Base-by-base conservation (phyloP, 2,797 vertebrate genomes). In the Enteromius afrohamiltoni region DNA sequence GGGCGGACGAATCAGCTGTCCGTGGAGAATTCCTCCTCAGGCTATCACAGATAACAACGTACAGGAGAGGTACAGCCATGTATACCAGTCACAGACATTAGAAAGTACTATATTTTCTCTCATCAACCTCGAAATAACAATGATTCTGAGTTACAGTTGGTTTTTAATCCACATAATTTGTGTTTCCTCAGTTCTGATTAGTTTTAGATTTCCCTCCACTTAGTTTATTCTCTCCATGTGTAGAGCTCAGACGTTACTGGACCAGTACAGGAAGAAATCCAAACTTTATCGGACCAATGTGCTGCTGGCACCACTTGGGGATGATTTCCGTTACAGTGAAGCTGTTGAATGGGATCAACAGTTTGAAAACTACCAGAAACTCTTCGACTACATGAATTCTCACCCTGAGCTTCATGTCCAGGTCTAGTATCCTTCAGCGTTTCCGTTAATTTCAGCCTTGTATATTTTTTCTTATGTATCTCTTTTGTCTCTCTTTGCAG, bases 241-340 rank as follows among this genome's bases (percentile, higher is more conserved):
- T 82, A 98, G 97, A 90, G 95, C 95, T 26, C 93, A 91, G 81
- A 90, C 97, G 88, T 91, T 98, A 79, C 91, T 98, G 90, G 97
- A 98, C 87, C 97, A 98, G 83, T 98, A 98, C 89, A 95, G 97
- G 21, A 97, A 98, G 92, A 98, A 98, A 92, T 98, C 97, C 51
- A 95, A 95, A 49, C 96, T 98, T 77, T 98, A 94, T 86, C 96
- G 95, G 3, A 95, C 96, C 0, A 93, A 95, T 6, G 96, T 98
- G 75, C 90, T 98, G 0, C 89, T 98, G 65, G 95, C 91, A 79
- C 96, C 97, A 0, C 91, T 98, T 0, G 97, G 97, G 2, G 97
- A 98, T 80, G 97, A 98, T 91, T 98, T 98, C 82, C 96, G 97
- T 9, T 98, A 95, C 53, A 58, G 40, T 1, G 96, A 98, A 71